These are phyloP conservation scores for Crioceris asparagi DNA, from an alignment of 2,888 invertebrate genomes.

Conservation along the genomic window DNA sequence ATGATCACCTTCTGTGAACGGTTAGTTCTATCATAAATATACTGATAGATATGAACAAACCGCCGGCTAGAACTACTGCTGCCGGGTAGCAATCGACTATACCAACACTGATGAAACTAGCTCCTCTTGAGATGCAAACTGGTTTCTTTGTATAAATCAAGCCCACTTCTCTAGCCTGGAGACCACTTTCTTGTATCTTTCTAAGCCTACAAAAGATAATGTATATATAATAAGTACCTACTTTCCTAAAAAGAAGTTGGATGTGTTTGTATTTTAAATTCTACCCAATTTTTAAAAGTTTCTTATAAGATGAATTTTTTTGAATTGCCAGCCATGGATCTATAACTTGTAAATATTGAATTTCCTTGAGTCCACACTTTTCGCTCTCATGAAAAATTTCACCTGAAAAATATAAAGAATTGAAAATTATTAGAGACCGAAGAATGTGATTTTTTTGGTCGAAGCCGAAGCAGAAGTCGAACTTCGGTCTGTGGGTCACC, in stretches of 20 bases:
- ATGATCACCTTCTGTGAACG: conserved; percentile 15
- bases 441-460: no score
- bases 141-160: conserved; percentile 50
- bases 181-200: conserved; percentile 48
- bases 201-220: conserved; percentile 35
- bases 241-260: background rate
- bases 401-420: conserved; percentile 44
- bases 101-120: conserved; percentile 50
- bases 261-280: background rate
- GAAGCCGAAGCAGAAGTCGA: no score
- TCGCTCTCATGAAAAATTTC: conserved; percentile 60
- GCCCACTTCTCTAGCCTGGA: conserved; percentile 44
- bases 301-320: conserved; percentile 50
- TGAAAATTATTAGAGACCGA: no score
- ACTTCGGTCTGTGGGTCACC: no score
- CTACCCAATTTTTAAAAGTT: conserved; percentile 49
- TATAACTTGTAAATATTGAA: conserved; percentile 48
- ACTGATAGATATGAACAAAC: conserved; percentile 23
- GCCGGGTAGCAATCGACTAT: conserved; percentile 49
- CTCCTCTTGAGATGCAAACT: conserved; percentile 43
- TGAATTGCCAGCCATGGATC: conserved; percentile 54
- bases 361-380: conserved; percentile 61
- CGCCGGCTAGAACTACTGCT: conserved; percentile 27
- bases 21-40: conserved; percentile 28
- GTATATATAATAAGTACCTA: background rate